Base-by-base conservation (phyloP, 2,888 invertebrate species). In the Ornithoptera priamus region DNA sequence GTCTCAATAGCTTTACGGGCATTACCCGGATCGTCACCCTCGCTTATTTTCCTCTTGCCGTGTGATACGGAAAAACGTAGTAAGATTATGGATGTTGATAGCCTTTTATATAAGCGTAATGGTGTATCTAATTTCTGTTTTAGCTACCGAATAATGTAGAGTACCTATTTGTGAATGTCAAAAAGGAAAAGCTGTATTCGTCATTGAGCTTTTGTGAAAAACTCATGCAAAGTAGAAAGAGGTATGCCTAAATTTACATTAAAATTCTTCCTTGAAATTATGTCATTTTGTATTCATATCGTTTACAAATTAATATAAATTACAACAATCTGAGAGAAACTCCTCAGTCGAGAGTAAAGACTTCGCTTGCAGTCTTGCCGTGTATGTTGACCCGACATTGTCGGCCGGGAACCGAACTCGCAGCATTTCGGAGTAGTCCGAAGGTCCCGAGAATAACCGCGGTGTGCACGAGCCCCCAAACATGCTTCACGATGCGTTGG, bases 11-110 rank as follows among this genome's bases (percentile, higher is more conserved):
- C 81, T 85, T 84, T 78, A 80, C 77, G 78, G 79, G 80, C 83
- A 86, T 89, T 86, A 88, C 77, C 75, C 85, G 84, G 78, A 76
- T 81, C 81, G 77, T 80, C 85, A 80, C 86, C 88, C 88, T 78
- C 82, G 78, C 75, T 78, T 79, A 80, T 77, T 80, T 80, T 75
- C 75, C 74, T 76, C 77, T 76, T 73, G 75, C 74, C 77, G 76
- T 74, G 74, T 76, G 76, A 81, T 69, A 79, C 81, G 83, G 83
- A 85, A 87, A 88, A 85, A 76, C 81, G 80, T 80, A 79, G 80
- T 79, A 78, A 82, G 81, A 83, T 83, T 81, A 81, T 79, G 79
- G 80, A 78, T 73, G 75, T 77, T 78, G 82, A 86, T 85, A 81
- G 78, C 80, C 81, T 82, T 82, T 85, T 83, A 83, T 71, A 64